Conservation (phyloP, 2,797 vertebrate species). For the Crenichthys baileyi region DNA sequence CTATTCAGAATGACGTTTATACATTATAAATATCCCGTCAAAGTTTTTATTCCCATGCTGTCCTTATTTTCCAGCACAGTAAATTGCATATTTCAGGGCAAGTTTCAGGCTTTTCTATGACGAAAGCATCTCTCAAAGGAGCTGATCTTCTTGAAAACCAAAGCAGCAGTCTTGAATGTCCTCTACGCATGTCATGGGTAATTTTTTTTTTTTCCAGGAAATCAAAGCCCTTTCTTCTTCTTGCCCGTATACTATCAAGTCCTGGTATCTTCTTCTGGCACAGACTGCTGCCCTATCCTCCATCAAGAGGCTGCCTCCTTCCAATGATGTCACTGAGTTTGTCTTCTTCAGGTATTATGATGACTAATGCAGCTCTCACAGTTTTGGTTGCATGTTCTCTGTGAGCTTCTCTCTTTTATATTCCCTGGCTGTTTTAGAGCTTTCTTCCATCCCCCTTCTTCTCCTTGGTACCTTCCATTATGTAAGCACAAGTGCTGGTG, state of each 20-base stretch:
- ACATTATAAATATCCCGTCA: slow-evolving; percentile 32
- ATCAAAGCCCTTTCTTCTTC: slow-evolving; percentile 53
- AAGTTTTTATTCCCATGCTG: slow-evolving; percentile 34
- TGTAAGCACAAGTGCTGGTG: slow-evolving; percentile 67
- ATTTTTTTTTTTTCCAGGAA: slow-evolving; percentile 61
- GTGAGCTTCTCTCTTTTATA: slow-evolving; percentile 44
- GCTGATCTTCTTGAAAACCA: slow-evolving; percentile 46
- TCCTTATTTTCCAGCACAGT: slow-evolving; percentile 8
- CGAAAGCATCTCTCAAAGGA: slow-evolving; percentile 50
- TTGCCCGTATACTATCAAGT: slow-evolving; percentile 57
- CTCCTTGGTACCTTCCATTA: slow-evolving; percentile 64
- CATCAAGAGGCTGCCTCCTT: slow-evolving; percentile 48
- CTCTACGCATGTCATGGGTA: slow-evolving; percentile 50
- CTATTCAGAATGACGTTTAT: slow-evolving; percentile 10
- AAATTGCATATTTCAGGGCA: slow-evolving; percentile 34
- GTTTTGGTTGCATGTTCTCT: slow-evolving; percentile 43
- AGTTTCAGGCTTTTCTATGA: slow-evolving; percentile 55
- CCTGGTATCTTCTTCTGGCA: slow-evolving; percentile 45
- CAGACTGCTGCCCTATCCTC: slow-evolving; percentile 56
- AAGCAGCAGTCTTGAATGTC: slow-evolving; percentile 34
- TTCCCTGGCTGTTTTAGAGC: slow-evolving; percentile 54
- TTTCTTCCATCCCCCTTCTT: slow-evolving; percentile 36
- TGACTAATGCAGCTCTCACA: slow-evolving; percentile 77
- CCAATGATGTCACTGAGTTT: slow-evolving; percentile 68
- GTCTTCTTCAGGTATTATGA: slow-evolving; percentile 77